Evolutionary conservation across 2,888 invertebrate species (phyloP).

Genomic region (Amblyjoppa fuscipennis): DNA sequence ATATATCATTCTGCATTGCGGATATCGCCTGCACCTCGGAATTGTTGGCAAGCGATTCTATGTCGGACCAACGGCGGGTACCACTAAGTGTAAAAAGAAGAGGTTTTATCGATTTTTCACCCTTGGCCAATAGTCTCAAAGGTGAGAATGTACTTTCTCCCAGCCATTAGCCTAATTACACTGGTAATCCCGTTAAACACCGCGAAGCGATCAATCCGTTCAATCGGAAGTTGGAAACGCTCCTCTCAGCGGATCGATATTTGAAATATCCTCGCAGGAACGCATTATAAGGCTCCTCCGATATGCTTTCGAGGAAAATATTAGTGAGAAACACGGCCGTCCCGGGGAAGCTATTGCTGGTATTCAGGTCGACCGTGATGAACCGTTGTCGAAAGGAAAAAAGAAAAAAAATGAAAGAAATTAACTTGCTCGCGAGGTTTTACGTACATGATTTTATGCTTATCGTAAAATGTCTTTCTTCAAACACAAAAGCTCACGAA

Average conservation of each 20-base stretch:
- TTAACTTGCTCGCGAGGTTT: conserved; percentile 11
- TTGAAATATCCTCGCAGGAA: conserved; percentile 26
- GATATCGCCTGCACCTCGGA: conserved; percentile 82
- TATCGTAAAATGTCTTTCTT: conserved; percentile 30
- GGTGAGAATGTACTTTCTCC: conserved; percentile 59
- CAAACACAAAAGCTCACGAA: neutral
- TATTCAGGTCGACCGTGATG: conserved; percentile 37
- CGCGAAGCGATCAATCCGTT: conserved; percentile 65
- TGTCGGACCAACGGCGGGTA: conserved; percentile 84
- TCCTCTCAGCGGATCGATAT: conserved; percentile 56
- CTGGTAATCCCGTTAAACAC: conserved; percentile 64
- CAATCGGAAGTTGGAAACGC: conserved; percentile 59
- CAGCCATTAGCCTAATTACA: conserved; percentile 79
- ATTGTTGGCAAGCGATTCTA: conserved; percentile 81
- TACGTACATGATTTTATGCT: conserved; percentile 17
- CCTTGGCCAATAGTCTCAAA: neutral
- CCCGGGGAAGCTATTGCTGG: conserved; percentile 22
- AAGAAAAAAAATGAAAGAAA: conserved; percentile 12
- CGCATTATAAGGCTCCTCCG: neutral
- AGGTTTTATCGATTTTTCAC: conserved; percentile 59
- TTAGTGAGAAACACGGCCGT: conserved; percentile 12
- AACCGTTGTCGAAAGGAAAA: conserved; percentile 12
- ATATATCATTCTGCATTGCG: conserved; percentile 86
- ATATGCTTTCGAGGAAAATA: conserved; percentile 20
- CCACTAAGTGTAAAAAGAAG: conserved; percentile 80